A percentile compares a stretch with the other conserved stretches of the same genome.
These are phyloP conservation scores for Bombylius major DNA, from an alignment of 2,888 invertebrate genomes.

Conservation along the genomic window DNA sequence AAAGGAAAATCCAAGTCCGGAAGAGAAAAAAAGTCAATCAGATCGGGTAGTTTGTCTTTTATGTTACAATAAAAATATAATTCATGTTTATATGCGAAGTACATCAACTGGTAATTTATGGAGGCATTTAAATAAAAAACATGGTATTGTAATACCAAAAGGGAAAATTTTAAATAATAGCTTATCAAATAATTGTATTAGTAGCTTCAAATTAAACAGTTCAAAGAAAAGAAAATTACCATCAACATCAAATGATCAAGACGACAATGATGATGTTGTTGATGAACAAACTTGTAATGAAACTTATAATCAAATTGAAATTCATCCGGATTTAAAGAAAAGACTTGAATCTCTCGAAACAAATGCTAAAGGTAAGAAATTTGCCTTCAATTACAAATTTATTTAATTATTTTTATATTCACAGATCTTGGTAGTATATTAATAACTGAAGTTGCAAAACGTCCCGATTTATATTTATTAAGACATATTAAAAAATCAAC, in stretches of 20 bases:
- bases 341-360: no score
- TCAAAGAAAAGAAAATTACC: no score
- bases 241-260: no score
- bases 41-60: slow-evolving; percentile 14
- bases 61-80: slow-evolving; percentile 12
- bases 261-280: background rate
- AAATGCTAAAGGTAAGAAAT: no score
- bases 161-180: slow-evolving; percentile 9
- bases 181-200: background rate
- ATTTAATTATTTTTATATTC: background rate
- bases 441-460: slow-evolving; percentile 13
- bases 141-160: slow-evolving; percentile 13
- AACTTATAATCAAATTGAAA: no score
- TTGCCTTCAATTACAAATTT: background rate
- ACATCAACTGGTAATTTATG: slow-evolving; percentile 16
- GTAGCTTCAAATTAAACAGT: background rate
- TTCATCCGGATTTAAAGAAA: no score
- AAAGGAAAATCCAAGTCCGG: slow-evolving; percentile 1
- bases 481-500: slow-evolving; percentile 2
- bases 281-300: background rate
- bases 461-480: slow-evolving; percentile 12
- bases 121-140: slow-evolving; percentile 15
- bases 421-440: slow-evolving; percentile 13
- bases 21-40: background rate
- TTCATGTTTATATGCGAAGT: slow-evolving; percentile 15